phyloP scores from a whole-genome alignment of 2,113 vertebrate species.

The Brachyhypopomus occidentalis region DNA sequence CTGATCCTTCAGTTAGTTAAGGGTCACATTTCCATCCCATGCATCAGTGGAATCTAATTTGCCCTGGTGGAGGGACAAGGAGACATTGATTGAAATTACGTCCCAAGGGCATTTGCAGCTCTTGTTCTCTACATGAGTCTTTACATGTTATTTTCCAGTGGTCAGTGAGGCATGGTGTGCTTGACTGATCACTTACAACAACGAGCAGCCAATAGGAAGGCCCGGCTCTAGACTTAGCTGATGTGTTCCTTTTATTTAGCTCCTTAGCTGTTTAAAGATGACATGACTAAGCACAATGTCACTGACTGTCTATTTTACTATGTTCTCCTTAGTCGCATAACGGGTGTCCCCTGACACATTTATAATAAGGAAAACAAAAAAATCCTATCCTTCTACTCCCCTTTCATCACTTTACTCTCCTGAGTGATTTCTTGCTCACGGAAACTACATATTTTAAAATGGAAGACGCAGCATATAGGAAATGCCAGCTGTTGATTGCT shows the following conservation, averaged over 20 bases:
- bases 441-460: conserved; percentile 13
- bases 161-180: conserved; percentile 60
- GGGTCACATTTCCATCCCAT: conserved; percentile 73
- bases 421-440: not conserved
- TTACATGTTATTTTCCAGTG: conserved; percentile 75
- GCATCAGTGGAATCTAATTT: conserved; percentile 76
- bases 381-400: not conserved
- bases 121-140: conserved; percentile 69
- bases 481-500: conserved; percentile 33
- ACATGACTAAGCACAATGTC: not conserved
- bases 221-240: conserved; percentile 32
- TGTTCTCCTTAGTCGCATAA: not conserved
- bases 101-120: conserved; percentile 71
- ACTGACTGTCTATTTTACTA: not conserved
- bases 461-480: conserved; percentile 28
- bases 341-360: not conserved
- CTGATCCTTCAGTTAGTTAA: conserved; percentile 72
- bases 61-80: conserved; percentile 76
- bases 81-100: conserved; percentile 80
- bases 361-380: no score
- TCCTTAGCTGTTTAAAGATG: conserved; percentile 5
- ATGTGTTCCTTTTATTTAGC: conserved; percentile 33
- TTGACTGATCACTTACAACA: conserved; percentile 68
- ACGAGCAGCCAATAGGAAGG: conserved; percentile 54
- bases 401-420: not conserved